Evolutionary conservation across 2,113 vertebrate genomes (phyloP).

Genomic region (Micronycteris hirsuta): DNA sequence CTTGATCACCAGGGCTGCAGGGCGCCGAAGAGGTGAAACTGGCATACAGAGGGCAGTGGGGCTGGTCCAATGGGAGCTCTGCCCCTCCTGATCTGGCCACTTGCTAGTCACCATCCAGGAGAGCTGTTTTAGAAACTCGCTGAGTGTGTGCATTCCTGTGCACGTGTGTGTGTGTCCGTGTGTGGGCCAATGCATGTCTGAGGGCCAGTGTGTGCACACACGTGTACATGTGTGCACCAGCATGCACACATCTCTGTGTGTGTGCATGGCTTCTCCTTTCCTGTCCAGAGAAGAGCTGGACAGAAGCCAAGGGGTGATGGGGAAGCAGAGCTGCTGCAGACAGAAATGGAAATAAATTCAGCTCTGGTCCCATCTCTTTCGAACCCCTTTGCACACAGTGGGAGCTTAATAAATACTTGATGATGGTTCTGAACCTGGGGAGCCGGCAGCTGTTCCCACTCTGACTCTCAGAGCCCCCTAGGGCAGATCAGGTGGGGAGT

Average conservation of each 20-base stretch:
- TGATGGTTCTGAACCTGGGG: conserved; percentile 38
- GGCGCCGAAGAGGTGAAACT: background rate
- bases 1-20: background rate
- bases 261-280: background rate
- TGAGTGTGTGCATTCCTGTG: background rate
- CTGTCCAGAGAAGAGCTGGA: background rate
- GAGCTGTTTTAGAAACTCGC: background rate
- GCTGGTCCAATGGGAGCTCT: background rate
- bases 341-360: conserved; percentile 6
- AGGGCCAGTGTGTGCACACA: background rate
- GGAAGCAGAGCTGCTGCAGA: background rate
- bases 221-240: no score
- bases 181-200: background rate
- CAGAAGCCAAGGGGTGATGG: background rate
- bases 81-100: background rate
- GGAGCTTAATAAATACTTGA: conserved; percentile 67
- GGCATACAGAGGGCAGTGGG: background rate
- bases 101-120: background rate
- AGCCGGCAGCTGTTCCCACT: conserved; percentile 56
- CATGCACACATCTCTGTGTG: background rate
- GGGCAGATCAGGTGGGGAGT: background rate
- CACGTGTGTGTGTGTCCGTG: background rate
- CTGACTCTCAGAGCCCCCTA: background rate
- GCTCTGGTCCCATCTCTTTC: background rate
- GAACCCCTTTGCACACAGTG: conserved; percentile 45